These are phyloP conservation scores for Buceros bicornis DNA, from an alignment of 2,797 vertebrate species.

Conservation along the genomic window DNA sequence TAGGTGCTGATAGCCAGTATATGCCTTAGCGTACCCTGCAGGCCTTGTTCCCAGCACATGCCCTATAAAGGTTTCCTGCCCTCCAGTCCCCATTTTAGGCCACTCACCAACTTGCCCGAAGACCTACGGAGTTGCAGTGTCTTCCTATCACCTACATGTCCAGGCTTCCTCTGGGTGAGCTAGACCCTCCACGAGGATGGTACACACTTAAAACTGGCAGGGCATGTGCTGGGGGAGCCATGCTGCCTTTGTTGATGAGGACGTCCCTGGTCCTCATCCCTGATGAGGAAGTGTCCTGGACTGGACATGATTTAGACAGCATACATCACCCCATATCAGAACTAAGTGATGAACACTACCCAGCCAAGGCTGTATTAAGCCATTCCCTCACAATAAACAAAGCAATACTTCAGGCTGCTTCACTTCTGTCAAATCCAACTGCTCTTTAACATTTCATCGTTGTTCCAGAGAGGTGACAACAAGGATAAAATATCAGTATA, in stretches of 20 bases:
- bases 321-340: not conserved
- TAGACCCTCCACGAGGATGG: not conserved
- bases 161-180: not conserved
- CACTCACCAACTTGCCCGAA: not conserved
- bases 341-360: not conserved
- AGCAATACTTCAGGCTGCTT: not conserved
- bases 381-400: not conserved
- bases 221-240: not conserved
- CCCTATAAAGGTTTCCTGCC: not conserved
- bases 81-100: not conserved
- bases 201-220: not conserved
- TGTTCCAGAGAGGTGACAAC: not conserved
- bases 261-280: no score
- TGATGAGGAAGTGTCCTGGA: not conserved
- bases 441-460: not conserved
- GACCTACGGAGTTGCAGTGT: not conserved
- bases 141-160: not conserved
- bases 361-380: not conserved
- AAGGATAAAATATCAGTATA: not conserved
- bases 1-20: not conserved
- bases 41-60: not conserved
- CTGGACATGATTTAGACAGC: not conserved
- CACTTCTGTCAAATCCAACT: not conserved
- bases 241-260: not conserved
- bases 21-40: fast-evolving